These are phyloP conservation scores for Athetis lepigone DNA, from an alignment of 2,888 invertebrate species.

Conservation along the genomic window DNA sequence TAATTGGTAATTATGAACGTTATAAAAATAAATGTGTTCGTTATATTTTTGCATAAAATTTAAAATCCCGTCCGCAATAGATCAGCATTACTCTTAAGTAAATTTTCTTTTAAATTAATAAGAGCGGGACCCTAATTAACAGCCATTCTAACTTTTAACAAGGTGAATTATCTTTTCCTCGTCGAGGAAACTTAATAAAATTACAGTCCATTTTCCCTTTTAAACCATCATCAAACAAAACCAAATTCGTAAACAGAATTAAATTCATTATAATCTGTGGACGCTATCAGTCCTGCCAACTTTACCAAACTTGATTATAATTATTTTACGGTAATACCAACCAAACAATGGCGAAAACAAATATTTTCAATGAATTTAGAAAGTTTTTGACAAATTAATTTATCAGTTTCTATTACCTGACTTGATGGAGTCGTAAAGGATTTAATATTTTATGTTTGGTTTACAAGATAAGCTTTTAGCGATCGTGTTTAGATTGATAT, in stretches of 20 bases:
- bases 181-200: slow-evolving; percentile 13
- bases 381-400: slow-evolving; percentile 72
- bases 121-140: slow-evolving; percentile 26
- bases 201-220: slow-evolving; percentile 1
- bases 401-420: slow-evolving; percentile 68
- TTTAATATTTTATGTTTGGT: slow-evolving; percentile 61
- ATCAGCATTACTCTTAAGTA: slow-evolving; percentile 15
- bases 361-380: slow-evolving; percentile 47
- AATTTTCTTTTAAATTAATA: slow-evolving; percentile 17
- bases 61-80: background rate
- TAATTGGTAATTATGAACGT: too few relatives aligned
- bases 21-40: too few relatives aligned
- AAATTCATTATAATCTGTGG: slow-evolving; percentile 43
- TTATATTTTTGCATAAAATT: background rate
- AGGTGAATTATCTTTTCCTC: slow-evolving; percentile 26
- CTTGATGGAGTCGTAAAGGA: slow-evolving; percentile 67
- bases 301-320: slow-evolving; percentile 42
- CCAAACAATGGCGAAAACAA: slow-evolving; percentile 50
- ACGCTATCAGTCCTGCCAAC: slow-evolving; percentile 39
- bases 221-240: slow-evolving; percentile 24
- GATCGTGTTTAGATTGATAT: background rate
- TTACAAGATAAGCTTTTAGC: slow-evolving; percentile 18
- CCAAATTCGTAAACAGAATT: slow-evolving; percentile 33
- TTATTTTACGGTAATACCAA: slow-evolving; percentile 40
- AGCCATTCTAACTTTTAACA: slow-evolving; percentile 37